These are phyloP conservation scores for Mesocricetus auratus DNA, from an alignment of 2,113 vertebrate species.

Conservation along the genomic window DNA sequence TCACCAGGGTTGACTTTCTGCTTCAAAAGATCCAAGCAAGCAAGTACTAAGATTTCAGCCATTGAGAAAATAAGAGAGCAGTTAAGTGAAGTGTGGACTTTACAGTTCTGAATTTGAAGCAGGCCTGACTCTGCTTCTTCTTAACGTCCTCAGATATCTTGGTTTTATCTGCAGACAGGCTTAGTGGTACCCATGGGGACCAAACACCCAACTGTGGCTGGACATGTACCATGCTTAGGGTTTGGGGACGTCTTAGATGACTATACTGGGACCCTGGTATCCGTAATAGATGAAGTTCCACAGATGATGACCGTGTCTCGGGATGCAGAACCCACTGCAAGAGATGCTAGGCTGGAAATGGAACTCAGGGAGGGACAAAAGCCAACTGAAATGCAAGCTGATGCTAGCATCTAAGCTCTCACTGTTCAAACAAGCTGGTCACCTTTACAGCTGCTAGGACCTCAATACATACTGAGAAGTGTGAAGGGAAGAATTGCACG, in stretches of 20 bases:
- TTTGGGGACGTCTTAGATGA: not conserved
- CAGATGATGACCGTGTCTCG: accelerated
- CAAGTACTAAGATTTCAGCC: too few species aligned
- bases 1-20: accelerated
- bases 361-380: accelerated
- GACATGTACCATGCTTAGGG: too few species aligned
- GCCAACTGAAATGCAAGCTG: accelerated
- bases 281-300: not conserved
- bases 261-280: accelerated
- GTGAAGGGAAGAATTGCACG: not conserved
- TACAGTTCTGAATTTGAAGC: too few species aligned
- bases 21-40: not conserved
- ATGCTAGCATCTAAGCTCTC: not conserved
- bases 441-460: not conserved
- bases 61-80: not conserved
- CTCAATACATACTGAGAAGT: not conserved
- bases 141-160: too few species aligned
- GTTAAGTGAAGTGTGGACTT: accelerated
- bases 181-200: accelerated
- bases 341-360: accelerated
- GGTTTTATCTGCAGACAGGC: too few species aligned
- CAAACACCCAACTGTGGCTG: too few species aligned
- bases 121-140: not conserved
- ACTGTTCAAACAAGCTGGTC: not conserved
- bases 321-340: accelerated